Evolutionary conservation across 2,113 vertebrate genomes (phyloP).

Genomic region (Oxyruncus cristatus): DNA sequence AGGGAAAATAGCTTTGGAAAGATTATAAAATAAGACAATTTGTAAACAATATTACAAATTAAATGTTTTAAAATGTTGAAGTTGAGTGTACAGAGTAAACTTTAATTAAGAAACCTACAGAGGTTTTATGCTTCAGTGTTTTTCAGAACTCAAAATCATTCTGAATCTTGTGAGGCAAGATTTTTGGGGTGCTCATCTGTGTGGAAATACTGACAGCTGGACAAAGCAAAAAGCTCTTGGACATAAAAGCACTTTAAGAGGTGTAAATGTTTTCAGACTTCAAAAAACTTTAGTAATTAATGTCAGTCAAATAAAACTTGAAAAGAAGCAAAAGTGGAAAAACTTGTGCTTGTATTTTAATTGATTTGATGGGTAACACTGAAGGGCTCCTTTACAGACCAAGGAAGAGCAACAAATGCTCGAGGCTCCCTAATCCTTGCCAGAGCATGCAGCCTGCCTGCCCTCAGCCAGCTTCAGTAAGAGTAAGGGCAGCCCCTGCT

Average conservation of each 20-base stretch:
- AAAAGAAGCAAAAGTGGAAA: not conserved
- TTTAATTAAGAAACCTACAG: not conserved
- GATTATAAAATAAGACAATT: not conserved
- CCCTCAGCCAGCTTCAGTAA: not conserved
- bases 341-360: not conserved
- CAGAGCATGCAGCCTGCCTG: not conserved
- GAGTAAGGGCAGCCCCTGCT: not conserved
- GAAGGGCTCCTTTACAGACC: not conserved
- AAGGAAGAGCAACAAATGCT: not conserved
- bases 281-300: not conserved
- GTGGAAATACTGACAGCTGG: not conserved
- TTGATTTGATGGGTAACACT: not conserved
- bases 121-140: fast-evolving
- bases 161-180: not conserved
- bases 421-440: not conserved
- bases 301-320: not conserved
- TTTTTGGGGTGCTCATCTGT: not conserved
- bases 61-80: not conserved
- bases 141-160: not conserved
- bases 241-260: not conserved
- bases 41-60: not conserved
- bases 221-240: not conserved
- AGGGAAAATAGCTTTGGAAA: not conserved
- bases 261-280: not conserved
- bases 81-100: not conserved